A percentile compares a stretch with the other conserved stretches of the same genome.
These are phyloP conservation scores for Ictalurus punctatus DNA, from an alignment of 2,113 vertebrate species.

Conservation along the genomic window DNA sequence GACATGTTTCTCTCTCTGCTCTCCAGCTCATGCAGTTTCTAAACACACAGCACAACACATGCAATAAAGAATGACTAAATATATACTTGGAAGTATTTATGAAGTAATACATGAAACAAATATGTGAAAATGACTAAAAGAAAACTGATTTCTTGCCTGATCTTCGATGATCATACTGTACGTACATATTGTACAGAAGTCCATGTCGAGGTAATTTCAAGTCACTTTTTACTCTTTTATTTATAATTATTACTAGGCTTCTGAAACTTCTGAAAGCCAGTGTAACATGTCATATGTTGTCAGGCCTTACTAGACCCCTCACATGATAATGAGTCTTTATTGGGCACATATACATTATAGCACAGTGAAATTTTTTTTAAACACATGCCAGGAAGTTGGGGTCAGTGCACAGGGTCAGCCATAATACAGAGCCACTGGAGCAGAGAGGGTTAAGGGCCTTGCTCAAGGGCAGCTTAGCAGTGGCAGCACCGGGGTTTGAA, in stretches of 20 bases:
- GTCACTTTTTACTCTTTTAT: background rate
- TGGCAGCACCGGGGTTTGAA: too few relatives aligned
- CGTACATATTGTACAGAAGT: background rate
- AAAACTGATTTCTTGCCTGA: background rate
- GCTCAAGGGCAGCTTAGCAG: too few relatives aligned
- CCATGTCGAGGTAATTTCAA: background rate
- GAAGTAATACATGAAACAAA: background rate
- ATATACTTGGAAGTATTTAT: background rate
- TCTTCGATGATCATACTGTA: background rate
- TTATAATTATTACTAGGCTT: background rate
- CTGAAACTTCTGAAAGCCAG: background rate
- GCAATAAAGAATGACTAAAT: background rate
- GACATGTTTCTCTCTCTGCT: constrained; percentile 42
- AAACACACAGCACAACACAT: background rate
- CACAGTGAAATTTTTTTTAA: too few relatives aligned
- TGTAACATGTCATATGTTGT: background rate
- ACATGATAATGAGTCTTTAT: too few relatives aligned
- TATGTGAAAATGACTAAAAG: background rate
- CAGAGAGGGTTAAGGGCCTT: too few relatives aligned
- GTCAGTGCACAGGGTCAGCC: too few relatives aligned
- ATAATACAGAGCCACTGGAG: too few relatives aligned
- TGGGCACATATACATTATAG: too few relatives aligned
- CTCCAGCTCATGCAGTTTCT: constrained; percentile 71
- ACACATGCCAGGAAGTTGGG: too few relatives aligned
- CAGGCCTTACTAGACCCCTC: background rate